Percentiles rank a stretch among this genome's conserved stretches.
Evolutionary conservation across 2,113 vertebrate genomes (phyloP).

Genomic region (Stercorarius parasiticus): DNA sequence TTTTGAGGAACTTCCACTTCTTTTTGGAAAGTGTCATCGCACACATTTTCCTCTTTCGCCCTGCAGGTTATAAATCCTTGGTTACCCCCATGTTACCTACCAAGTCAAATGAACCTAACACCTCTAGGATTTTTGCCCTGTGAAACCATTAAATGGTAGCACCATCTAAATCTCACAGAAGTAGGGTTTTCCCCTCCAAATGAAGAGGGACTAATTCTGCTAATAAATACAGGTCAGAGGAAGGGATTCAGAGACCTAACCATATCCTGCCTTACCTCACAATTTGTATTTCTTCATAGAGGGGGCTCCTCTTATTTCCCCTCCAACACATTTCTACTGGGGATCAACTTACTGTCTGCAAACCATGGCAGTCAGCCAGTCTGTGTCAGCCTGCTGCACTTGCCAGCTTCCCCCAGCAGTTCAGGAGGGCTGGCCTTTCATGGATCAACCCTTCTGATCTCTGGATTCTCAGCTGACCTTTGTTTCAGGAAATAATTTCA

Average conservation of each 20-base stretch:
- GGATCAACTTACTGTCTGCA: not conserved
- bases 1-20: not conserved
- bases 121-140: not conserved
- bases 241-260: not conserved
- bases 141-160: not conserved
- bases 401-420: not conserved
- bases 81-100: not conserved
- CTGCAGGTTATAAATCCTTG: not conserved
- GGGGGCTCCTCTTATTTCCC: not conserved
- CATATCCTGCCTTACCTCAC: not conserved
- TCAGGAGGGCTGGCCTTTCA: accelerated
- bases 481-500: not conserved
- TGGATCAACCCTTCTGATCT: not conserved
- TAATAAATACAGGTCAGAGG: not conserved
- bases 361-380: not conserved
- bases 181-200: not conserved
- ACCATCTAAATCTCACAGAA: not conserved
- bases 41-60: not conserved
- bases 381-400: not conserved
- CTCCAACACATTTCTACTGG: not conserved
- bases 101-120: not conserved
- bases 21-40: not conserved
- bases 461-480: not conserved
- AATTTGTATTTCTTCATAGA: not conserved
- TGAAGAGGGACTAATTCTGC: not conserved